phyloP scores from a whole-genome alignment of 2,888 invertebrate species.

The Gasteruption jaculator region DNA sequence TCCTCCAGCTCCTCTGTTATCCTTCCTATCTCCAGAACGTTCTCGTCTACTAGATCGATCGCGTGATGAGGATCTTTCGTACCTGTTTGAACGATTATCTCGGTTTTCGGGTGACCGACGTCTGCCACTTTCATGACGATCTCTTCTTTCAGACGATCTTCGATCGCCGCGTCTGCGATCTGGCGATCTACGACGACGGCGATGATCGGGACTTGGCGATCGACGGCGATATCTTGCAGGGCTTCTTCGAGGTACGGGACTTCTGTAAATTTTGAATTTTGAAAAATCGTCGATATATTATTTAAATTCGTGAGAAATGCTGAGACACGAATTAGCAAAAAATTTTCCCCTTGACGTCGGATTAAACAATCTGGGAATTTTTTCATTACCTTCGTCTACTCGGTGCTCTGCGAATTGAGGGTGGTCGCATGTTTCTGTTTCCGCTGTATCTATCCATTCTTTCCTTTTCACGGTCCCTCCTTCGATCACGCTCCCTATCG shows the following conservation, averaged over 20 bases:
- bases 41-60: constrained; percentile 46
- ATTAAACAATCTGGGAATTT: not conserved
- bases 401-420: constrained; percentile 45
- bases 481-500: constrained; percentile 44
- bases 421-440: constrained; percentile 47
- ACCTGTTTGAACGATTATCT: constrained; percentile 40
- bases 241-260: constrained; percentile 45
- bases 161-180: constrained; percentile 47
- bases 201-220: constrained; percentile 44
- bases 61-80: constrained; percentile 47
- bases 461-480: constrained; percentile 47
- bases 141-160: constrained; percentile 44
- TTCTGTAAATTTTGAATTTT: constrained; percentile 24
- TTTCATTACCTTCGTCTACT: constrained; percentile 43
- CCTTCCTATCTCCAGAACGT: constrained; percentile 51
- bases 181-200: constrained; percentile 42
- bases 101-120: constrained; percentile 44
- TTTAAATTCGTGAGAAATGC: not conserved
- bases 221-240: constrained; percentile 45
- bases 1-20: too few species aligned
- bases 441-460: constrained; percentile 45
- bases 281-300: not conserved
- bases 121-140: constrained; percentile 40
- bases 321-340: not conserved
- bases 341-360: not conserved